Conservation (phyloP, 2,113 vertebrate species). For the Rhinoptilus africanus region DNA sequence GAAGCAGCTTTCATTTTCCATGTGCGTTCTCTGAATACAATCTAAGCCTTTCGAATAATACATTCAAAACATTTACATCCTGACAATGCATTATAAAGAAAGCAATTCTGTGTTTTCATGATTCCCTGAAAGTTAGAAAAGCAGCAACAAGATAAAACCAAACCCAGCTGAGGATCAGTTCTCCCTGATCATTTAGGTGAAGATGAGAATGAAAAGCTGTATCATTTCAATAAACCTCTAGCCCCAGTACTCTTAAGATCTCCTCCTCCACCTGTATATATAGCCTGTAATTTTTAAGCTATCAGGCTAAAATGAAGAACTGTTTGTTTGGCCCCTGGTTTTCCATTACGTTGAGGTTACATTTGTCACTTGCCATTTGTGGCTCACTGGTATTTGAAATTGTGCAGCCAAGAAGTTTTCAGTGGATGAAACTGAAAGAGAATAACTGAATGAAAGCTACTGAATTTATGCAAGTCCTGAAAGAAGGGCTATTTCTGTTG, state of each 20-base stretch:
- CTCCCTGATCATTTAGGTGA: neutral
- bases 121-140: neutral
- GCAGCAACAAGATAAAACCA: conserved; percentile 1
- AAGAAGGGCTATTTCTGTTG: neutral
- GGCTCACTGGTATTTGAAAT: neutral
- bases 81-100: neutral
- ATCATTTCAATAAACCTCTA: neutral
- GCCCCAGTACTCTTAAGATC: neutral
- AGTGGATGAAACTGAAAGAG: neutral
- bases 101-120: neutral
- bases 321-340: neutral
- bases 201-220: neutral
- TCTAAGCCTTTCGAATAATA: neutral
- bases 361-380: neutral
- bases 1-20: neutral
- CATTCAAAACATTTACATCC: neutral
- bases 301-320: neutral
- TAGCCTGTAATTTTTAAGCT: neutral
- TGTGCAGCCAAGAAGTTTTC: neutral
- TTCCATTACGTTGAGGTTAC: neutral
- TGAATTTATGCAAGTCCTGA: neutral
- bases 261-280: neutral
- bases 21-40: neutral
- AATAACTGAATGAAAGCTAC: neutral
- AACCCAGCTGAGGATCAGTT: neutral